Base-by-base conservation (phyloP, 2,113 vertebrate species). In the Phaetusa simplex region DNA sequence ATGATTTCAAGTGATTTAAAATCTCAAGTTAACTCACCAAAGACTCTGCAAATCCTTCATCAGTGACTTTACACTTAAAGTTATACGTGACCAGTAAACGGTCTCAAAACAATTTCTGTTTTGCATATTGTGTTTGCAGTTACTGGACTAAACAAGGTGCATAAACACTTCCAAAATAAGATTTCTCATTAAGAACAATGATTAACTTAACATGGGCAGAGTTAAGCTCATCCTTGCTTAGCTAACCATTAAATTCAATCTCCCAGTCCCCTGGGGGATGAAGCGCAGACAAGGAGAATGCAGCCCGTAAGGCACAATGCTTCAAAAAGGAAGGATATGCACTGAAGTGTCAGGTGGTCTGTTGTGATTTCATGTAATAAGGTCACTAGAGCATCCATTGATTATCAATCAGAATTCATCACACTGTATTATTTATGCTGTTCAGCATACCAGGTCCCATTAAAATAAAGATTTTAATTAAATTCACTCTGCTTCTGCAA, bases 161-260 rank as follows among this genome's bases (percentile, higher is more conserved):
- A 90, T 52, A 83, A 88, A 65, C n/a, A 55, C 21, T 86, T 85
- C 38, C 40, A 88, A 88, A 78, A 27, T 38, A 90, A 82, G 40
- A 78, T 86, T 92, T 78, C 90, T 90, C 55, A 67, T 50, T 81
- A 69, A 93, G 40, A 95, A 52, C 47, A 79, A 30, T 92, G 36
- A 92, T 91, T 78, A 93, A 74, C 16, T 77, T 90, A 88, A 81
- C 64, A 67, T 47, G 43, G 88, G 27, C 2, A 2, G 47, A 84
- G 65, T 82, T 90, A 89, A 94, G 77, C 72, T 91, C 88, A 88
- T 90, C 66, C 72, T 94, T 89, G 92, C 69, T 92, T 70, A 95
- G 67, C 65, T 97, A 96, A 86, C 76, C 86, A 88, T 95, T 95
- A 97, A 95, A 96, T 95, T 97, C 77, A 92, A 79, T 91, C 84